Percentiles rank a stretch among this genome's conserved stretches.
Conservation (phyloP, 2,797 vertebrate genomes). For the Onychomys leucogaster region DNA sequence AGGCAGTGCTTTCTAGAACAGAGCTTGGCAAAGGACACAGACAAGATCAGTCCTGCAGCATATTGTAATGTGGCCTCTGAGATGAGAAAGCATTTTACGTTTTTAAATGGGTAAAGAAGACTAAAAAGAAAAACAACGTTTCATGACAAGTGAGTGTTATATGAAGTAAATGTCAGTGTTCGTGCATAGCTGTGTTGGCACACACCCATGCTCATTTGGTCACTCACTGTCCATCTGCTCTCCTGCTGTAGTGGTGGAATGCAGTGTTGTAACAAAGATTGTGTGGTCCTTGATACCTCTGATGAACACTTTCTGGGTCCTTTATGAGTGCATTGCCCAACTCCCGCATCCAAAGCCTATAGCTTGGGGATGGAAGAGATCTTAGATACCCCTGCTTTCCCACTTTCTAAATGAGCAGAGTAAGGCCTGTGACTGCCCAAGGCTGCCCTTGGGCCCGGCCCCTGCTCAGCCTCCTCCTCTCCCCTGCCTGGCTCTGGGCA, state of each 20-base stretch:
- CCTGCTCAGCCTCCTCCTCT: neutral
- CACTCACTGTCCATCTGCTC: neutral
- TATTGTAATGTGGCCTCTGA: neutral
- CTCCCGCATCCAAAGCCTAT: neutral
- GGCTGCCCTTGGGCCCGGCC: fast-evolving
- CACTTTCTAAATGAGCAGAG: neutral
- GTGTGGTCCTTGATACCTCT: neutral
- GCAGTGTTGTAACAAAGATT: neutral
- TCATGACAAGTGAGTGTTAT: neutral
- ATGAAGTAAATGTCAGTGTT: neutral
- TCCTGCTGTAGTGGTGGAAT: fast-evolving
- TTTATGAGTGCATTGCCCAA: neutral
- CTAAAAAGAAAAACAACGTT: neutral
- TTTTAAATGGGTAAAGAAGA: neutral
- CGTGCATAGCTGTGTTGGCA: neutral
- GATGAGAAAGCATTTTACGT: slow-evolving; percentile 1
- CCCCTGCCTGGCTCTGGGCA: fast-evolving
- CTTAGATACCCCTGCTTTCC: neutral
- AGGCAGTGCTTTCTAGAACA: neutral
- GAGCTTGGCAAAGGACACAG: neutral
- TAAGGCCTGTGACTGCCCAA: neutral
- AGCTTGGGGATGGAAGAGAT: neutral
- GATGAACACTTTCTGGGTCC: neutral
- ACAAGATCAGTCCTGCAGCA: too few relatives aligned
- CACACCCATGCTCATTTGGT: neutral